Conservation (phyloP, 2,797 vertebrate species). For the Myoxocephalus aenaeus region DNA sequence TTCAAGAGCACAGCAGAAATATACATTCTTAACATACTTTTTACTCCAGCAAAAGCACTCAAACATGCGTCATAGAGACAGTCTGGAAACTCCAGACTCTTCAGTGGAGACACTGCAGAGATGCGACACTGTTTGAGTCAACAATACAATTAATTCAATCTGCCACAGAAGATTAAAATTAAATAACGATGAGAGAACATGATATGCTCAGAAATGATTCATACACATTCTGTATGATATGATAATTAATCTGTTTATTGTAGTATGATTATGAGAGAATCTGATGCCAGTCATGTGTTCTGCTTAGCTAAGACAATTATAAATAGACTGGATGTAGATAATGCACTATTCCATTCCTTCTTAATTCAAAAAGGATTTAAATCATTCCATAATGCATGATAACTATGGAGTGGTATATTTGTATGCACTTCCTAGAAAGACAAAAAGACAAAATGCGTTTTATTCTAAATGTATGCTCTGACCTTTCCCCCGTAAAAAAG, state of each 20-base stretch:
- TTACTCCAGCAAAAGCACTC: constrained; percentile 8
- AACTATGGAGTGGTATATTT: constrained; percentile 8
- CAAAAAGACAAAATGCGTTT: neutral
- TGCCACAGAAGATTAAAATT: constrained; percentile 10
- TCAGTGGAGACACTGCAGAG: constrained; percentile 5
- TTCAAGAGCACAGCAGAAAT: constrained; percentile 7
- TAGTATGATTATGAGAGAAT: constrained; percentile 16
- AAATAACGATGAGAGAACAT: constrained; percentile 41
- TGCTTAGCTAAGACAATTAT: constrained; percentile 42
- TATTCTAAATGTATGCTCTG: constrained; percentile 11
- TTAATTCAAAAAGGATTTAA: constrained; percentile 13
- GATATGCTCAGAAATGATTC: constrained; percentile 27
- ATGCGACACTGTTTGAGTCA: neutral
- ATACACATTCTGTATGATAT: constrained; percentile 3
- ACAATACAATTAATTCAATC: constrained; percentile 36
- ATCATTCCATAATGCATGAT: constrained; percentile 5
- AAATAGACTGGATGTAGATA: constrained; percentile 30
- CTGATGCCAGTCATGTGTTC: constrained; percentile 10
- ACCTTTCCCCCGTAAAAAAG: constrained; percentile 17
- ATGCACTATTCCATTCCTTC: constrained; percentile 13
- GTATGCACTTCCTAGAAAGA: constrained; percentile 3
- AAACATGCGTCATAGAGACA: constrained; percentile 16
- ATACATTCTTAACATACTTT: constrained; percentile 15
- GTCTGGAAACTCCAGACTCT: neutral
- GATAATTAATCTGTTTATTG: constrained; percentile 26